phyloP scores from a whole-genome alignment of 2,797 vertebrate genomes.

The Sitta carolinensis region DNA sequence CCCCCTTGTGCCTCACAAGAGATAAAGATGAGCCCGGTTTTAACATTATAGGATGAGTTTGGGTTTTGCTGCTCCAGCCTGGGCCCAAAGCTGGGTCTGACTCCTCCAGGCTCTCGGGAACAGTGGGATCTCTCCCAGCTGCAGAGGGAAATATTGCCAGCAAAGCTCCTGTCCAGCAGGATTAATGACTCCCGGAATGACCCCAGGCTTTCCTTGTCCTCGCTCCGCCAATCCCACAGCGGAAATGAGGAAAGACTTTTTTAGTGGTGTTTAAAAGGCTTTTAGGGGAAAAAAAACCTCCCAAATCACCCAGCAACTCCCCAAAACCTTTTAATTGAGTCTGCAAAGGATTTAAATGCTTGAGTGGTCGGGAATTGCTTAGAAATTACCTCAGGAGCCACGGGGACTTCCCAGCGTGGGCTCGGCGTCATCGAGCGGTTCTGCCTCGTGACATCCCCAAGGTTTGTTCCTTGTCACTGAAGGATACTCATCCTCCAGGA shows the following conservation, averaged over 20 bases:
- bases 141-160: conserved; percentile 36
- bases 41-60: not conserved
- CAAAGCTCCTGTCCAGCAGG: conserved; percentile 37
- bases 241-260: conserved; percentile 41
- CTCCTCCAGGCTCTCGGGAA: not conserved
- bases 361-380: not conserved
- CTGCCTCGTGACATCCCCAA: not conserved
- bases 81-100: not conserved
- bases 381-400: conserved; percentile 52
- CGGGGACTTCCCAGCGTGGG: not conserved
- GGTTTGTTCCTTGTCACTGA: accelerated
- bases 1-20: not conserved
- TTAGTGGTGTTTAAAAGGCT: conserved; percentile 39
- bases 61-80: not conserved
- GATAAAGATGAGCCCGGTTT: not conserved
- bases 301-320: not conserved
- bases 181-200: conserved; percentile 45
- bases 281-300: not conserved
- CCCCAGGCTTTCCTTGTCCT: conserved; percentile 17
- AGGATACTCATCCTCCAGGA: not conserved
- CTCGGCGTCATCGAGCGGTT: not conserved
- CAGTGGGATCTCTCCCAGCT: not conserved
- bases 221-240: not conserved
- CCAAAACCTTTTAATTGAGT: conserved; percentile 35
- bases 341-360: conserved; percentile 43